Conservation (phyloP, 2,888 invertebrate species). For the Apodemia mormo region DNA sequence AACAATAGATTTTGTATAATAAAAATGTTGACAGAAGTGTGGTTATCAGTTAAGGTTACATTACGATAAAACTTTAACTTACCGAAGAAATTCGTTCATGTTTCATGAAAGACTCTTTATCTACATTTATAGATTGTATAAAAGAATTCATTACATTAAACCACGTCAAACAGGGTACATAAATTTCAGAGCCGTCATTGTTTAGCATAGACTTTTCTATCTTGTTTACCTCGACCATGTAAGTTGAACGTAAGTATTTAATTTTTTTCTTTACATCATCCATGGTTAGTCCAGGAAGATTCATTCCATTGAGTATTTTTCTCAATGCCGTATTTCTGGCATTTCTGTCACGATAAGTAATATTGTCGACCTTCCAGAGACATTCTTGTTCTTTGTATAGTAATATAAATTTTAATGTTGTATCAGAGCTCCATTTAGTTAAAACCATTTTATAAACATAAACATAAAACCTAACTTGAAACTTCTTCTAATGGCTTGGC, state of each 20-base stretch:
- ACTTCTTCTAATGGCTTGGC: constrained; percentile 4
- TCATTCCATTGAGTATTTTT: constrained; percentile 21
- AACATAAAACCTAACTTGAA: neutral
- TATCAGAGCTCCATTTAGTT: constrained; percentile 15
- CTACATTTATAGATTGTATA: constrained; percentile 4
- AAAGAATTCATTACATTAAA: constrained; percentile 19
- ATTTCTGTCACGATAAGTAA: constrained; percentile 23
- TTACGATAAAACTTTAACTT: neutral
- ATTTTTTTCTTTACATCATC: constrained; percentile 27
- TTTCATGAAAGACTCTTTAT: neutral
- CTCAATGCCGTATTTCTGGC: constrained; percentile 18
- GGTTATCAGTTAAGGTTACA: too few relatives aligned
- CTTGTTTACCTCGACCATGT: constrained; percentile 20
- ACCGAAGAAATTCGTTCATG: neutral
- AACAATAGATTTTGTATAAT: too few relatives aligned
- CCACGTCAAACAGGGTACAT: neutral
- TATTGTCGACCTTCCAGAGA: constrained; percentile 24
- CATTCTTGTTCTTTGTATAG: constrained; percentile 21
- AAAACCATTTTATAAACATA: neutral
- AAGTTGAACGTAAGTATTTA: constrained; percentile 22
- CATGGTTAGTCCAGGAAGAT: constrained; percentile 14
- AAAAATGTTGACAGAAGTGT: too few relatives aligned
- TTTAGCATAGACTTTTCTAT: constrained; percentile 20
- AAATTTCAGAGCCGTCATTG: neutral
- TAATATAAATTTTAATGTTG: constrained; percentile 18